A percentile compares a stretch with the other conserved stretches of the same genome.
These are phyloP conservation scores for Ramphastos sulfuratus DNA, from an alignment of 2,113 vertebrate genomes.

Conservation along the genomic window DNA sequence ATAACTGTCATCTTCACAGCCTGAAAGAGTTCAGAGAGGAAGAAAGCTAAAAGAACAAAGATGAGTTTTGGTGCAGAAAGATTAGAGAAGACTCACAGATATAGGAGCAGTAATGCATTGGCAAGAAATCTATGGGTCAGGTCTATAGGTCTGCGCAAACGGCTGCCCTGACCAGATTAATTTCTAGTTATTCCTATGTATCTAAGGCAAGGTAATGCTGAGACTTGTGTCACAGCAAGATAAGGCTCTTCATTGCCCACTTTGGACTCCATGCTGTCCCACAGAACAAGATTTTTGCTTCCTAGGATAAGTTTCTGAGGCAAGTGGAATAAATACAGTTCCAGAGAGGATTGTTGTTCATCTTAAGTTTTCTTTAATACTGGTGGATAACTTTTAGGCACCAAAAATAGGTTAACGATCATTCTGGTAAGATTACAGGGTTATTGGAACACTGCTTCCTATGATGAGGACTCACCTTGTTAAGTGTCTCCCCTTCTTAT, in stretches of 20 bases:
- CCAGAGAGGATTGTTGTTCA: background rate
- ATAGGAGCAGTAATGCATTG: background rate
- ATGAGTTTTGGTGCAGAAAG: background rate
- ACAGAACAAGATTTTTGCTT: background rate
- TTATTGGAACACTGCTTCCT: background rate
- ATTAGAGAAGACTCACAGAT: background rate
- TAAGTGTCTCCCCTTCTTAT: background rate
- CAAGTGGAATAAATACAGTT: background rate
- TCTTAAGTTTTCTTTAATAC: background rate
- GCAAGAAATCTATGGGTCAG: background rate
- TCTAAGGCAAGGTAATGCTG: background rate
- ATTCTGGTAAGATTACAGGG: background rate
- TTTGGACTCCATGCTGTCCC: background rate
- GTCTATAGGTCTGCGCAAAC: background rate
- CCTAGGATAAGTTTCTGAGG: background rate
- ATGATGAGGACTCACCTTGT: background rate
- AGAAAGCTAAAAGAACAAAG: background rate
- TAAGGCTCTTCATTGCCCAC: background rate
- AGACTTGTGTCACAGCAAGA: background rate
- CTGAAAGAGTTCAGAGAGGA: background rate
- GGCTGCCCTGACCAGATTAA: background rate
- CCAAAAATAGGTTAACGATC: background rate
- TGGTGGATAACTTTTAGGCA: background rate
- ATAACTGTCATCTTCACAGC: background rate
- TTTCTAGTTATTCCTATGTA: background rate